These are phyloP conservation scores for Cybosia mesomella DNA, from an alignment of 2,888 invertebrate species.

Conservation along the genomic window DNA sequence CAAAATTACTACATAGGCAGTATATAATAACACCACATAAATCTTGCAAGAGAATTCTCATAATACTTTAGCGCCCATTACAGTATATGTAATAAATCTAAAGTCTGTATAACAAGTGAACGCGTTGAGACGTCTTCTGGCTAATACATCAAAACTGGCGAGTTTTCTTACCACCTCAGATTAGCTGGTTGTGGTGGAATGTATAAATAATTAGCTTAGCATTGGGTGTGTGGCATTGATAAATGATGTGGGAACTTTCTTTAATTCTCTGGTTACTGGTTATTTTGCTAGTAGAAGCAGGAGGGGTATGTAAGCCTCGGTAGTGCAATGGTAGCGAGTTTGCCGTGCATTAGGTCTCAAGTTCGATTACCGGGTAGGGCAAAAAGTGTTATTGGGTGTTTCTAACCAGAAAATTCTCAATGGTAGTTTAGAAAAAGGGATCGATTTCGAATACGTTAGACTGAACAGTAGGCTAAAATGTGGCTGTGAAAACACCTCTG, in stretches of 20 bases:
- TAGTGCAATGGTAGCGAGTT: not conserved
- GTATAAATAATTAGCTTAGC: slow-evolving; percentile 71
- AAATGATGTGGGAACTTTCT: slow-evolving; percentile 56
- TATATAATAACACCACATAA: not conserved
- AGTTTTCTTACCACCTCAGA: slow-evolving; percentile 54
- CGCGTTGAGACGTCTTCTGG: slow-evolving; percentile 6
- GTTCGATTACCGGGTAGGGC: too few species aligned
- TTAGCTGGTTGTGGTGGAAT: slow-evolving; percentile 66
- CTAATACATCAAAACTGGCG: slow-evolving; percentile 59
- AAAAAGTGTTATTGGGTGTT: too few species aligned
- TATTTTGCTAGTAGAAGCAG: not conserved
- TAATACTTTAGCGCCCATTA: not conserved
- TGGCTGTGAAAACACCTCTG: not conserved
- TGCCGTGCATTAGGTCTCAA: too few species aligned
- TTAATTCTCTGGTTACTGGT: slow-evolving; percentile 31
- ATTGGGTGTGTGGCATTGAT: slow-evolving; percentile 65
- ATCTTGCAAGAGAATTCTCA: not conserved
- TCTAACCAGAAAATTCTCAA: too few species aligned
- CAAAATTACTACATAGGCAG: too few species aligned
- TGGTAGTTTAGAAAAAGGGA: too few species aligned
- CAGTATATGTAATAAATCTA: not conserved
- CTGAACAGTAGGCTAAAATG: too few species aligned
- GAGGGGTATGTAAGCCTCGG: not conserved
- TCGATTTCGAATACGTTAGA: too few species aligned
- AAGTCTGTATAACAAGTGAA: not conserved